Percentiles rank a stretch among this genome's conserved stretches.
Conservation (phyloP, 2,797 vertebrate genomes). For the Chelonia mydas region DNA sequence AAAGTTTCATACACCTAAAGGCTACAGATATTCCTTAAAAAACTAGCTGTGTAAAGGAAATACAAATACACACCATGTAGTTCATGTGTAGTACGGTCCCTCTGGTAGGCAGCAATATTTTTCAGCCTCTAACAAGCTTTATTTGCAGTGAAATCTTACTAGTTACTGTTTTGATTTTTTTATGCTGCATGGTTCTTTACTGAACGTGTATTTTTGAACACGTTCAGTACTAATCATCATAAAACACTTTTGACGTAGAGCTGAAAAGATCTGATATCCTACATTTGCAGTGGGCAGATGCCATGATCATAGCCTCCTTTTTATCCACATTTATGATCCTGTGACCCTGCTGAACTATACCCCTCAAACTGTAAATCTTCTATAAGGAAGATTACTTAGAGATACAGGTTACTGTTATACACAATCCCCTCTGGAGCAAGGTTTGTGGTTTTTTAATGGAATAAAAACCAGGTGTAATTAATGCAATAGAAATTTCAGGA, state of each 20-base stretch:
- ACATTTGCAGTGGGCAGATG: neutral
- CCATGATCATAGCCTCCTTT: slow-evolving; percentile 5
- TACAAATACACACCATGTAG: accelerated
- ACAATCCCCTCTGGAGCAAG: slow-evolving; percentile 28
- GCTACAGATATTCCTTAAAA: neutral
- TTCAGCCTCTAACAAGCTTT: neutral
- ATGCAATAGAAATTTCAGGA: neutral
- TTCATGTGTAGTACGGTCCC: neutral
- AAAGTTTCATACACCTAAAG: neutral
- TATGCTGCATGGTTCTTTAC: neutral
- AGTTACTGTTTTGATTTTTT: neutral
- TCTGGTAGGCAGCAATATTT: accelerated
- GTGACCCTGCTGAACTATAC: slow-evolving; percentile 1
- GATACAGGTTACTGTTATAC: slow-evolving; percentile 65
- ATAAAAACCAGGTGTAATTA: neutral
- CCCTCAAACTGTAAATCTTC: slow-evolving; percentile 52
- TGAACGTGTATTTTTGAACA: neutral
- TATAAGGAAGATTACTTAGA: slow-evolving; percentile 64
- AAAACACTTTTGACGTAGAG: neutral
- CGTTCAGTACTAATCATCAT: neutral
- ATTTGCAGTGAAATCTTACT: neutral
- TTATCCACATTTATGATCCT: slow-evolving; percentile 50
- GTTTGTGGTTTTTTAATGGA: neutral
- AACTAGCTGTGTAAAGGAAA: accelerated
- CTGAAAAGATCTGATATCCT: neutral